phyloP scores from a whole-genome alignment of 37 sponge, comb jelly and placozoan species.

The Chondrosia reniformis region DNA sequence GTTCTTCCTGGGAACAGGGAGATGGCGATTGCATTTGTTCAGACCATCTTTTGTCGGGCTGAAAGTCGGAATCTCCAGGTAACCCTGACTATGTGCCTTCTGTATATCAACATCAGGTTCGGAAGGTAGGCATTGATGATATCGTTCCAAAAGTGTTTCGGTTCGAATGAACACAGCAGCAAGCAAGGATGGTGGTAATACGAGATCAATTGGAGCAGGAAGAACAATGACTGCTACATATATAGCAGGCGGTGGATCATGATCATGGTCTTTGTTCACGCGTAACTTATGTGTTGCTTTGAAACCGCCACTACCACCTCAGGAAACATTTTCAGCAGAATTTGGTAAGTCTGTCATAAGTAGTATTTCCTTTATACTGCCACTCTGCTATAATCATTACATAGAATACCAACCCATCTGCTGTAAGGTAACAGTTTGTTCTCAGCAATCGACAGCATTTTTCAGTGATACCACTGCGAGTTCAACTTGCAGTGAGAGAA shows the following conservation, averaged over 20 bases:
- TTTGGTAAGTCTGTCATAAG: too few species aligned
- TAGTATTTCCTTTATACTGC: too few species aligned
- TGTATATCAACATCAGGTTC: not conserved
- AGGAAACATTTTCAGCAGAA: too few species aligned
- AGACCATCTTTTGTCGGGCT: not conserved
- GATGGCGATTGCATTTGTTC: constrained; percentile 16
- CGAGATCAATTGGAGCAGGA: not conserved
- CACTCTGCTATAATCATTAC: too few species aligned
- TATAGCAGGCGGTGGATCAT: not conserved
- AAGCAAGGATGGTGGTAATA: not conserved
- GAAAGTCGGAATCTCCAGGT: constrained; percentile 9
- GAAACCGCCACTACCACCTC: too few species aligned
- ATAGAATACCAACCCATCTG: too few species aligned
- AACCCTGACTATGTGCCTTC: constrained; percentile 11
- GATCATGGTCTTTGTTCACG: too few species aligned
- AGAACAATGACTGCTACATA: not conserved
- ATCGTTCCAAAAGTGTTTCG: not conserved
- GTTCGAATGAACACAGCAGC: not conserved
- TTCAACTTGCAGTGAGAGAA: too few species aligned
- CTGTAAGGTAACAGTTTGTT: too few species aligned
- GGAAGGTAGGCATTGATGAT: not conserved
- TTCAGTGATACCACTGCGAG: too few species aligned
- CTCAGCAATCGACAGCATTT: too few species aligned
- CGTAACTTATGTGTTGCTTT: too few species aligned
- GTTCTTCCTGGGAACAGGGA: not conserved